These are phyloP conservation scores for Trogon surrucura DNA, from an alignment of 2,113 vertebrate species.

Conservation along the genomic window DNA sequence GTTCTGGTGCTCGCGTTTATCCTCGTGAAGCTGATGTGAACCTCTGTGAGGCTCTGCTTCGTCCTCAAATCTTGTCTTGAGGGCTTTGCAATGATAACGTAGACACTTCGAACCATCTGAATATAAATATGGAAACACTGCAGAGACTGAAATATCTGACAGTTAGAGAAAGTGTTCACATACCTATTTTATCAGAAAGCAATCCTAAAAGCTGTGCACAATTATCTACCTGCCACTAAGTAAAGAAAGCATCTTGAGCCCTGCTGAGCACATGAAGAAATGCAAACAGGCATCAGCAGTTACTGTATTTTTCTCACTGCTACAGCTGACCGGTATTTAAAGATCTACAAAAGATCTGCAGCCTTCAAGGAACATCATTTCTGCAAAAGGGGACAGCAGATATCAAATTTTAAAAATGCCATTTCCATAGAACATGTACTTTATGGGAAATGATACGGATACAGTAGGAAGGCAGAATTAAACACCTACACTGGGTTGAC, in stretches of 20 bases:
- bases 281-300: not conserved
- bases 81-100: not conserved
- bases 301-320: not conserved
- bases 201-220: not conserved
- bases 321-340: not conserved
- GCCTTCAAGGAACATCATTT: not conserved
- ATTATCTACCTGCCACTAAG: not conserved
- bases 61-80: not conserved
- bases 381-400: not conserved
- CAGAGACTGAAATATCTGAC: not conserved
- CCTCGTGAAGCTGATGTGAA: conserved; percentile 81
- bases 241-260: not conserved
- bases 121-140: not conserved
- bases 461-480: not conserved
- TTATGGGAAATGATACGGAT: not conserved
- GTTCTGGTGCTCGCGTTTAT: conserved; percentile 81
- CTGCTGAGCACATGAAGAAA: not conserved
- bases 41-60: not conserved
- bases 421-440: not conserved
- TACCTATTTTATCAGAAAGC: not conserved
- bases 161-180: not conserved
- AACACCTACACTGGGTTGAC: not conserved
- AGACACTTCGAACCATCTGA: not conserved
- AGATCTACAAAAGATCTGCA: not conserved
- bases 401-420: not conserved